These are phyloP conservation scores for Numenius arquata DNA, from an alignment of 2,113 vertebrate species.

Conservation along the genomic window DNA sequence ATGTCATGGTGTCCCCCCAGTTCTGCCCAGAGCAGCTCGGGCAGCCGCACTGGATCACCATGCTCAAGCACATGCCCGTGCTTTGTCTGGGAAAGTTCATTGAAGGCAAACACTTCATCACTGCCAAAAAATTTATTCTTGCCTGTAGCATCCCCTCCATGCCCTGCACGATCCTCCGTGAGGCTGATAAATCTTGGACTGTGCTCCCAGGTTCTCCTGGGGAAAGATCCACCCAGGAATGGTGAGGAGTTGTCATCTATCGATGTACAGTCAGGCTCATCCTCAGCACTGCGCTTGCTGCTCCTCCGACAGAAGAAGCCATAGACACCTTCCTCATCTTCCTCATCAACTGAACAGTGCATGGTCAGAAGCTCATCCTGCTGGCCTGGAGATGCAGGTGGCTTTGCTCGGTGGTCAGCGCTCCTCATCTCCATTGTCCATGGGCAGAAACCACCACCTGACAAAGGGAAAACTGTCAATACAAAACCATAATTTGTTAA, in stretches of 20 bases:
- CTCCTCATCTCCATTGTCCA: background rate
- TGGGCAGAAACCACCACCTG: accelerated
- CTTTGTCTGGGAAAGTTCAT: background rate
- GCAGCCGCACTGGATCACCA: accelerated
- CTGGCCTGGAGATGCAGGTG: background rate
- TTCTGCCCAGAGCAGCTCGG: accelerated
- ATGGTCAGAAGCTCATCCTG: background rate
- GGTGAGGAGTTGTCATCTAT: background rate
- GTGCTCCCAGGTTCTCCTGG: background rate
- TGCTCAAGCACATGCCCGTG: accelerated
- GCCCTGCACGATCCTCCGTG: background rate
- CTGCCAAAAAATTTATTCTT: background rate
- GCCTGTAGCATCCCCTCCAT: background rate
- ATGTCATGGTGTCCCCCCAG: too few species aligned
- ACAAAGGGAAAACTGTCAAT: background rate
- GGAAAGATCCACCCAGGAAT: background rate
- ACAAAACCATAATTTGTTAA: background rate
- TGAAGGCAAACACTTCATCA: background rate
- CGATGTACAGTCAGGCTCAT: background rate
- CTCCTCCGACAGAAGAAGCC: background rate
- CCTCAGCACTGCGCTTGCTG: accelerated
- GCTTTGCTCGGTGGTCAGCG: accelerated
- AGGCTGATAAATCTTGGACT: background rate
- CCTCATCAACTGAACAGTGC: background rate
- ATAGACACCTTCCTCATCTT: background rate